Evolutionary conservation across 2,888 invertebrate species (phyloP).

Genomic region (Mellilla xanthometata): DNA sequence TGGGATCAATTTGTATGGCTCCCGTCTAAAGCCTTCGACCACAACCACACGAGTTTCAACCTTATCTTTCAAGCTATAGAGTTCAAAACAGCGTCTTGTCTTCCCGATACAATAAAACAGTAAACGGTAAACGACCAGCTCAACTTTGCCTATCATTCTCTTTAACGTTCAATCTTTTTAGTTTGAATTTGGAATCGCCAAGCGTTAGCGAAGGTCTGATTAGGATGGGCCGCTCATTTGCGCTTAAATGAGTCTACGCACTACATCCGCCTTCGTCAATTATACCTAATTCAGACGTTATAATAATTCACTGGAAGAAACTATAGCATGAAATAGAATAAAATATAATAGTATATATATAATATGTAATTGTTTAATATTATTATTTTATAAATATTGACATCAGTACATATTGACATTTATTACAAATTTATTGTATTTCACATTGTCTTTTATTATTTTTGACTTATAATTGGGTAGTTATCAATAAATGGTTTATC

Average conservation of each 20-base stretch:
- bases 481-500: too few species aligned
- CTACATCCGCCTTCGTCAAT: too few species aligned
- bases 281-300: too few species aligned
- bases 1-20: constrained; percentile 72
- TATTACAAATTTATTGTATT: too few species aligned
- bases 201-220: constrained; percentile 28
- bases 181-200: constrained; percentile 18
- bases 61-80: constrained; percentile 34
- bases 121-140: constrained; percentile 51
- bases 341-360: too few species aligned
- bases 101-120: constrained; percentile 55
- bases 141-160: constrained; percentile 42
- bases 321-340: too few species aligned
- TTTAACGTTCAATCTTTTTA: constrained; percentile 28
- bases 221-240: constrained; percentile 51
- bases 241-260: constrained; percentile 44
- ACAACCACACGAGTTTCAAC: constrained; percentile 48
- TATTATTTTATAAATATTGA: too few species aligned
- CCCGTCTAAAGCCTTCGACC: constrained; percentile 44
- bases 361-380: too few species aligned
- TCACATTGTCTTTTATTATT: too few species aligned
- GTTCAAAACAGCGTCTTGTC: background rate
- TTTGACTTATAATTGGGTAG: too few species aligned
- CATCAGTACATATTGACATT: too few species aligned
- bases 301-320: too few species aligned